Percentiles rank a stretch among this genome's conserved stretches.
Conservation (phyloP, 2,888 invertebrate species). For the Odontothrips loti region DNA sequence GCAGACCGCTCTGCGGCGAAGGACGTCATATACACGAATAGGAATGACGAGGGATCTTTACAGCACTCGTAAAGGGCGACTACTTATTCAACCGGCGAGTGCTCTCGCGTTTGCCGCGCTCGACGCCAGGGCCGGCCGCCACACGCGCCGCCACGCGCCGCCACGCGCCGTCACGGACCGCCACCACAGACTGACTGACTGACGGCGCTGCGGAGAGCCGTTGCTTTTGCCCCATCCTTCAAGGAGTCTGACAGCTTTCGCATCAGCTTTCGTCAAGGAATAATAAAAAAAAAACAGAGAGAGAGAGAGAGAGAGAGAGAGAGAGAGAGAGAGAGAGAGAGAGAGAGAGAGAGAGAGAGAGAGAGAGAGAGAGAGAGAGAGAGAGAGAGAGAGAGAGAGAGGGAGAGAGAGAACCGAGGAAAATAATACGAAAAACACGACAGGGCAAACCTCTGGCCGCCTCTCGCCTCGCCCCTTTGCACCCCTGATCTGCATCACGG, state of each 20-base stretch:
- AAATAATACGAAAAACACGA: too few species aligned
- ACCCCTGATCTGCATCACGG: too few species aligned
- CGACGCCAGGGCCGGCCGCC: not conserved
- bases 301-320: too few species aligned
- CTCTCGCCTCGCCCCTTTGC: too few species aligned
- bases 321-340: too few species aligned
- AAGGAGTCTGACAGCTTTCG: slow-evolving; percentile 19
- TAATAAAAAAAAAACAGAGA: not conserved
- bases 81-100: not conserved
- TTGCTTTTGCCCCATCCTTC: not conserved
- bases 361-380: not conserved
- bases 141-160: not conserved
- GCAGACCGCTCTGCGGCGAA: not conserved
- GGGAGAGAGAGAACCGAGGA: too few species aligned
- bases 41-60: slow-evolving; percentile 13
- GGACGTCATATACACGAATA: slow-evolving; percentile 16
- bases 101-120: not conserved
- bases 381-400: slow-evolving; percentile 5
- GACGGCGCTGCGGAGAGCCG: too few species aligned
- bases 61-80: slow-evolving; percentile 9
- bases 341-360: too few species aligned
- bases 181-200: not conserved
- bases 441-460: too few species aligned
- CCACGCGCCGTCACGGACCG: not conserved
- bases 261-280: slow-evolving; percentile 13